A percentile compares a stretch with the other conserved stretches of the same genome.
Evolutionary conservation across 2,888 invertebrate species (phyloP).

Genomic region (Trachelus stipa): DNA sequence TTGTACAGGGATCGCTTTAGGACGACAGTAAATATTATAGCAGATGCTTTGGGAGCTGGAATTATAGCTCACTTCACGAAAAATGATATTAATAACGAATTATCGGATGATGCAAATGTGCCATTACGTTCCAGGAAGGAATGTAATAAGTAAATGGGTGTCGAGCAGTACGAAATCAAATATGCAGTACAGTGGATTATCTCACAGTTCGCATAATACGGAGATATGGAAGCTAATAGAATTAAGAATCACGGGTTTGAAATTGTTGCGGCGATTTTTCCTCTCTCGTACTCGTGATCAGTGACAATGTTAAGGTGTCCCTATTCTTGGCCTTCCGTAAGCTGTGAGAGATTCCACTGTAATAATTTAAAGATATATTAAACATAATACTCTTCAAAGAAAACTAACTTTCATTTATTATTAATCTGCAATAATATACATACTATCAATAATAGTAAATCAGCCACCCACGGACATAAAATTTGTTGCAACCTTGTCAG

Average conservation of each 20-base stretch:
- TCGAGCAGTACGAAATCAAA: background rate
- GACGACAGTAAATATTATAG: constrained; percentile 58
- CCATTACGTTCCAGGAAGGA: background rate
- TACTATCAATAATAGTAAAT: background rate
- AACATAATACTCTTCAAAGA: background rate
- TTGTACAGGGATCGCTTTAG: constrained; percentile 59
- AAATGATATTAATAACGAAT: background rate
- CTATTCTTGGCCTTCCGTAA: no score
- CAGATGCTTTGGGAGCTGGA: constrained; percentile 57
- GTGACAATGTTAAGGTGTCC: no score
- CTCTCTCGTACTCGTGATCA: no score
- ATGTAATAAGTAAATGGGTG: background rate
- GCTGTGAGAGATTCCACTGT: no score
- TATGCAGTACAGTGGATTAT: background rate
- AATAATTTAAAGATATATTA: background rate
- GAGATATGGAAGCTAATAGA: no score
- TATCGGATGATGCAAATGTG: background rate
- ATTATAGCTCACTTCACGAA: constrained; percentile 46
- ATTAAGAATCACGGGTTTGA: no score
- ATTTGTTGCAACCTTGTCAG: constrained; percentile 1
- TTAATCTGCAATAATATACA: background rate
- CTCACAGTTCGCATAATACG: no score
- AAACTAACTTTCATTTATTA: background rate
- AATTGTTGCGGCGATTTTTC: no score
- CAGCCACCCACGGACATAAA: background rate